Evolutionary conservation across 2,888 invertebrate species (phyloP).

Genomic region (Bellardia bayeri): DNA sequence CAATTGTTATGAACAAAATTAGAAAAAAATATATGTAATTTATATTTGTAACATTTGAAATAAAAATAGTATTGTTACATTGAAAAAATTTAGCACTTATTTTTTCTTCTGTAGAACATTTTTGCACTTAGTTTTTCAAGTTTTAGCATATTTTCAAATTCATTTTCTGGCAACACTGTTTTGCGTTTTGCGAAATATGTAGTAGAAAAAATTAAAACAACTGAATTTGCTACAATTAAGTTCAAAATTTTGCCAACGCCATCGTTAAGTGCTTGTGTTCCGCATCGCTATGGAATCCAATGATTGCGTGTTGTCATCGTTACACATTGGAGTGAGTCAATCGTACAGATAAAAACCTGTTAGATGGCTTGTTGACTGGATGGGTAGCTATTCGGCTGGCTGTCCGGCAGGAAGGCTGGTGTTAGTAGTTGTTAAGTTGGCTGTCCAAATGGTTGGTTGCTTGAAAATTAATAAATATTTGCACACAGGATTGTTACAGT

Average conservation of each 20-base stretch:
- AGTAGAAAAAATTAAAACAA: constrained; percentile 27
- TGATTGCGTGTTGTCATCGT: constrained; percentile 63
- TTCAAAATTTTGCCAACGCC: constrained; percentile 54
- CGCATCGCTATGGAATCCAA: constrained; percentile 58
- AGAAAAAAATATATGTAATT: too few relatives aligned
- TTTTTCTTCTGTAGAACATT: too few relatives aligned
- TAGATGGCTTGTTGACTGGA: background rate
- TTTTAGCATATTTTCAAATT: too few relatives aligned
- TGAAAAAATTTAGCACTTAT: too few relatives aligned
- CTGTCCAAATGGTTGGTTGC: constrained; percentile 2
- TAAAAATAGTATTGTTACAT: too few relatives aligned
- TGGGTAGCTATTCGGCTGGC: background rate
- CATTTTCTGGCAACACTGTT: too few relatives aligned
- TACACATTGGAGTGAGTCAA: constrained; percentile 37
- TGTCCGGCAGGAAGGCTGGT: constrained; percentile 4
- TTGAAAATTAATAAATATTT: background rate
- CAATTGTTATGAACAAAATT: too few relatives aligned
- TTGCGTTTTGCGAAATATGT: constrained; percentile 3
- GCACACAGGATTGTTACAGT: constrained; percentile 22
- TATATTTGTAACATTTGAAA: too few relatives aligned
- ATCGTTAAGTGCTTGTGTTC: constrained; percentile 63
- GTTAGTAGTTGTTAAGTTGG: background rate
- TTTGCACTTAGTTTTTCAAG: too few relatives aligned
- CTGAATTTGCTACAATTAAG: constrained; percentile 64
- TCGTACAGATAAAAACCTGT: constrained; percentile 44